Evolutionary conservation across 2,797 vertebrate genomes (phyloP).

Genomic region (Brotula barbata): DNA sequence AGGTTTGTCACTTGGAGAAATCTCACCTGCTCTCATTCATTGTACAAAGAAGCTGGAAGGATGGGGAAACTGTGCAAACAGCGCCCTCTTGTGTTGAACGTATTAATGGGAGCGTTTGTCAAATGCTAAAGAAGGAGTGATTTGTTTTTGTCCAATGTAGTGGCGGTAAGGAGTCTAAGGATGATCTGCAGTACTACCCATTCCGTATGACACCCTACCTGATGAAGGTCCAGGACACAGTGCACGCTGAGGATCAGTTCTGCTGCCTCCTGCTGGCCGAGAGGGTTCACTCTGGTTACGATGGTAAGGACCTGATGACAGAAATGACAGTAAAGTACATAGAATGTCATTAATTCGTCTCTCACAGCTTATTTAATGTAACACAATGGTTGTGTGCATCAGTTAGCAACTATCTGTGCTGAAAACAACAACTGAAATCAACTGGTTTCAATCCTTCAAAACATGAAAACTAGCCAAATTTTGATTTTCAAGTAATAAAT

Average conservation of each 20-base stretch:
- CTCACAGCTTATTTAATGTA: no score
- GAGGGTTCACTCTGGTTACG: constrained; percentile 94
- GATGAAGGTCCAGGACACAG: constrained; percentile 86
- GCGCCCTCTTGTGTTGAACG: constrained; percentile 42
- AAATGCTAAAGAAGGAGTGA: not conserved
- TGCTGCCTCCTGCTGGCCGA: constrained; percentile 96
- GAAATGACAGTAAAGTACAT: no score
- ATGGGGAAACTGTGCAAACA: constrained; percentile 10
- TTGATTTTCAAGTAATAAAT: no score
- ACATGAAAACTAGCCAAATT: no score
- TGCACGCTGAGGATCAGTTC: constrained; percentile 85
- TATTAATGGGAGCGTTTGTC: no score
- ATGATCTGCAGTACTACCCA: constrained; percentile 85
- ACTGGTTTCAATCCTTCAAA: no score
- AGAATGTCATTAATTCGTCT: no score
- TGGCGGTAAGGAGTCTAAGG: constrained; percentile 80
- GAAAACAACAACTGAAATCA: no score
- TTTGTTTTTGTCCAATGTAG: constrained; percentile 64
- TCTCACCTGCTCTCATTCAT: constrained; percentile 3
- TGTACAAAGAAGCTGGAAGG: not conserved
- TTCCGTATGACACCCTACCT: constrained; percentile 96
- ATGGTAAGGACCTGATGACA: constrained; percentile 79
- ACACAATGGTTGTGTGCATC: no score
- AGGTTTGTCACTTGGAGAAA: no score
- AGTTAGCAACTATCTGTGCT: no score